These are phyloP conservation scores for Xylota segnis DNA, from an alignment of 2,888 invertebrate species.

Conservation along the genomic window DNA sequence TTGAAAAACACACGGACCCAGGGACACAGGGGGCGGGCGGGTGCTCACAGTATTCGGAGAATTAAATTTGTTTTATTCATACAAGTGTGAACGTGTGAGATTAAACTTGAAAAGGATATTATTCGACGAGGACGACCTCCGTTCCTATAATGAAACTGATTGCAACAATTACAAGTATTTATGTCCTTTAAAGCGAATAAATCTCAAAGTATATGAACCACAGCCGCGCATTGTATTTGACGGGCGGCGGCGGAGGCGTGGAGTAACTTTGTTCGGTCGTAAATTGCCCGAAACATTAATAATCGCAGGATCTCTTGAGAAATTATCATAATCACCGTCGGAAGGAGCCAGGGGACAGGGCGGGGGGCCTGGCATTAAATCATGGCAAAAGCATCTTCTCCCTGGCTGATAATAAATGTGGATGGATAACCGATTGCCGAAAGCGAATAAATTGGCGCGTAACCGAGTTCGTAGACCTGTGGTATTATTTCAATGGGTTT, in stretches of 20 bases:
- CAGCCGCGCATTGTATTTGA: conserved; percentile 4
- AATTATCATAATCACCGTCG: conserved; percentile 46
- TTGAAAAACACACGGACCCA: conserved; percentile 56
- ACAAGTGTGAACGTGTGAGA: conserved; percentile 31
- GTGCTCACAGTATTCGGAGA: conserved; percentile 11
- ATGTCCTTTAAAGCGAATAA: conserved; percentile 20
- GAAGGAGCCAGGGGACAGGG: conserved; percentile 6
- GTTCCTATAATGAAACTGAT: background rate
- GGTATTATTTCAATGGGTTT: too few species aligned
- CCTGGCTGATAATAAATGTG: conserved; percentile 25
- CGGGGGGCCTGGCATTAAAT: background rate
- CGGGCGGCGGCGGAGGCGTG: background rate
- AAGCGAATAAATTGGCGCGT: conserved; percentile 22
- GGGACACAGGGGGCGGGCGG: conserved; percentile 14
- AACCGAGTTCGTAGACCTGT: conserved; percentile 20
- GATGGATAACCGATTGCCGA: conserved; percentile 25
- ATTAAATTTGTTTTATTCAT: conserved; percentile 53
- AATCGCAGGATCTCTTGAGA: conserved; percentile 34
- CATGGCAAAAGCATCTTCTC: conserved; percentile 6
- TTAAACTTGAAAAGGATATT: conserved; percentile 14
- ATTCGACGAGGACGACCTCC: too few species aligned
- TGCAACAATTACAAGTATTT: conserved; percentile 7
- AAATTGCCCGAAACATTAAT: conserved; percentile 39
- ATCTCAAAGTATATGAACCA: conserved; percentile 29
- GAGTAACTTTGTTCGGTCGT: conserved; percentile 6